These are phyloP conservation scores for Oophaga pumilio DNA, from an alignment of 2,113 vertebrate species.

Conservation along the genomic window DNA sequence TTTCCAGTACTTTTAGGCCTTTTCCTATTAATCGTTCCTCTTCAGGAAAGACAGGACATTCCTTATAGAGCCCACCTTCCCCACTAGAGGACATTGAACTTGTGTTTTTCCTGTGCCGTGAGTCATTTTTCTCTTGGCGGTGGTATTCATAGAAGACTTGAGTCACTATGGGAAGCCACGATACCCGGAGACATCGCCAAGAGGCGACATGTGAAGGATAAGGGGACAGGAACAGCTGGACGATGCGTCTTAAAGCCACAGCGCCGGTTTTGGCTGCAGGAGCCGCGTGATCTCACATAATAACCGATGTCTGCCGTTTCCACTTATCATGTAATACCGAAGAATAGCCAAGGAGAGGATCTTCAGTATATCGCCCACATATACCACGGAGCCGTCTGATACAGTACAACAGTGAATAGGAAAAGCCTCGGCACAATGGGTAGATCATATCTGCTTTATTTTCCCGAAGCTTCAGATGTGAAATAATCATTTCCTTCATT, in stretches of 20 bases:
- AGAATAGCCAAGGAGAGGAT: no score
- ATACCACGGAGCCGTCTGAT: no score
- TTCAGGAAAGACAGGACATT: background rate
- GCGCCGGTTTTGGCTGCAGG: no score
- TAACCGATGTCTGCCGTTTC: no score
- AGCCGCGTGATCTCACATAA: no score
- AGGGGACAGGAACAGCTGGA: slow-evolving; percentile 13
- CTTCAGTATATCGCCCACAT: background rate
- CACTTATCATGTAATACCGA: background rate
- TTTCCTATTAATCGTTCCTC: background rate
- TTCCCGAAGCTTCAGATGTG: background rate
- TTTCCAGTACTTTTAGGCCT: background rate
- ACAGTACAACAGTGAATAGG: background rate
- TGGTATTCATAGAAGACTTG: slow-evolving; percentile 55
- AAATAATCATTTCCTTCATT: background rate
- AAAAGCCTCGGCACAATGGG: background rate
- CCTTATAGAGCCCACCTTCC: background rate
- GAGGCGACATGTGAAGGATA: slow-evolving; percentile 13
- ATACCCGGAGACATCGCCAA: slow-evolving; percentile 28
- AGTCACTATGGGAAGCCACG: slow-evolving; percentile 57
- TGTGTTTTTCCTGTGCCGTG: background rate
- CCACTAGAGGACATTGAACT: background rate
- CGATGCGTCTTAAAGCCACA: background rate
- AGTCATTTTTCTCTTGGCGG: slow-evolving; percentile 32
- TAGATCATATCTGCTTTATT: background rate